A percentile compares a stretch with the other conserved stretches of the same genome.
Evolutionary conservation across 2,888 invertebrate species (phyloP).

Genomic region (Polia nebulosa): DNA sequence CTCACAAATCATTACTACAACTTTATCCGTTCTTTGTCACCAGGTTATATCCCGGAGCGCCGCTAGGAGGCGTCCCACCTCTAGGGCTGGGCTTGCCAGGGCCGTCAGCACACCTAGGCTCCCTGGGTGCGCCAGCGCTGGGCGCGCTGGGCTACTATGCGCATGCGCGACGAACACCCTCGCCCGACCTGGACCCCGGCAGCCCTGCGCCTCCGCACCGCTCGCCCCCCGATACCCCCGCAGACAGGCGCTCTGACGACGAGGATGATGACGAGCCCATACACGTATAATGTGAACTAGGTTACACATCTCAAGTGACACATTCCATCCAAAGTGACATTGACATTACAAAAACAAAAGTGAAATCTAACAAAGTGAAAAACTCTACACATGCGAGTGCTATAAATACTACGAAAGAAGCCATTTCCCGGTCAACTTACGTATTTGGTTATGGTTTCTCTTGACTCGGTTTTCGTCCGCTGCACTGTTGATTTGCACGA

Average conservation of each 20-base stretch:
- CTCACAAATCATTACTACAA: neutral
- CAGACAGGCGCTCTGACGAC: slow-evolving; percentile 86
- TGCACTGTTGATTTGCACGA: slow-evolving; percentile 62
- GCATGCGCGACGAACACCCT: slow-evolving; percentile 87
- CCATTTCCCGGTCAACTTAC: slow-evolving; percentile 62
- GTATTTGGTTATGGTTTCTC: slow-evolving; percentile 59
- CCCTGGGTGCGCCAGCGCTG: slow-evolving; percentile 93
- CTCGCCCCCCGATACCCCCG: slow-evolving; percentile 83
- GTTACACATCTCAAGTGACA: slow-evolving; percentile 43
- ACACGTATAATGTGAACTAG: slow-evolving; percentile 87
- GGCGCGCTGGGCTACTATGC: slow-evolving; percentile 89
- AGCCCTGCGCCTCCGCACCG: slow-evolving; percentile 90
- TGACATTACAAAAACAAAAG: slow-evolving; percentile 51
- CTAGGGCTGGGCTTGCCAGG: slow-evolving; percentile 92
- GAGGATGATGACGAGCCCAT: slow-evolving; percentile 92
- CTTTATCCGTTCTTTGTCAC: slow-evolving; percentile 19
- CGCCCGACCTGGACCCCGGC: slow-evolving; percentile 91
- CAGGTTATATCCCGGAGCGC: slow-evolving; percentile 92
- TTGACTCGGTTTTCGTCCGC: slow-evolving; percentile 44
- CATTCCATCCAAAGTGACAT: slow-evolving; percentile 53
- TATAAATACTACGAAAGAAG: slow-evolving; percentile 57
- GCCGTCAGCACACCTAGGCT: slow-evolving; percentile 93
- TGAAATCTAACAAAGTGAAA: slow-evolving; percentile 54
- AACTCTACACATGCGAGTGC: slow-evolving; percentile 48
- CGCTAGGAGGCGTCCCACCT: slow-evolving; percentile 90